Conservation (phyloP, 2,888 invertebrate genomes). For the Megastigmus dorsalis region DNA sequence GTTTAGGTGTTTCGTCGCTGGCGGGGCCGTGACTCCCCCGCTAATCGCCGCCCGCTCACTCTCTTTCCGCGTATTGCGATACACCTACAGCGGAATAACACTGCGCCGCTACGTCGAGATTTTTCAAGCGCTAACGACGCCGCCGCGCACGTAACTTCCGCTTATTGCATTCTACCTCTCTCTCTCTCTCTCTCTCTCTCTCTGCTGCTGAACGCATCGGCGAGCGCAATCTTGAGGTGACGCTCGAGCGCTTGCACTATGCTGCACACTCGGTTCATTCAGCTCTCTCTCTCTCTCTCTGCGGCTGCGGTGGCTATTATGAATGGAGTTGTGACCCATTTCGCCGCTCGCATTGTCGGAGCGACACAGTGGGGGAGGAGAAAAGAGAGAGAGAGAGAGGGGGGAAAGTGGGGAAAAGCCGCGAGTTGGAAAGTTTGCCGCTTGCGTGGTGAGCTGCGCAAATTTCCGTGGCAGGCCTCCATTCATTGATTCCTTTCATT, state of each 20-base stretch:
- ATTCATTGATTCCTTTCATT: background rate
- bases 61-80: slow-evolving; percentile 14
- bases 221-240: slow-evolving; percentile 16
- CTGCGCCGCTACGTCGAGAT: background rate
- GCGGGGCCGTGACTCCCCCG: too few species aligned
- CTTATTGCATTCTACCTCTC: slow-evolving; percentile 5
- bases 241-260: slow-evolving; percentile 6
- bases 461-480: background rate
- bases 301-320: background rate
- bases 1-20: too few species aligned
- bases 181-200: too few species aligned
- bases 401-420: slow-evolving; percentile 14
- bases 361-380: background rate
- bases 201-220: slow-evolving; percentile 31
- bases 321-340: slow-evolving; percentile 55
- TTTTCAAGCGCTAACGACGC: too few species aligned
- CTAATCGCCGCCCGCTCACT: too few species aligned
- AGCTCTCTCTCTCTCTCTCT: background rate
- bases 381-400: background rate
- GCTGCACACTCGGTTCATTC: slow-evolving; percentile 12
- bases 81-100: background rate
- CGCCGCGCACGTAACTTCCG: slow-evolving; percentile 42
- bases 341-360: slow-evolving; percentile 29
- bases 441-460: background rate
- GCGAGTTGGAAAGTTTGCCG: background rate